phyloP scores from a whole-genome alignment of 2,888 invertebrate species.

The Pachydiplax longipennis region DNA sequence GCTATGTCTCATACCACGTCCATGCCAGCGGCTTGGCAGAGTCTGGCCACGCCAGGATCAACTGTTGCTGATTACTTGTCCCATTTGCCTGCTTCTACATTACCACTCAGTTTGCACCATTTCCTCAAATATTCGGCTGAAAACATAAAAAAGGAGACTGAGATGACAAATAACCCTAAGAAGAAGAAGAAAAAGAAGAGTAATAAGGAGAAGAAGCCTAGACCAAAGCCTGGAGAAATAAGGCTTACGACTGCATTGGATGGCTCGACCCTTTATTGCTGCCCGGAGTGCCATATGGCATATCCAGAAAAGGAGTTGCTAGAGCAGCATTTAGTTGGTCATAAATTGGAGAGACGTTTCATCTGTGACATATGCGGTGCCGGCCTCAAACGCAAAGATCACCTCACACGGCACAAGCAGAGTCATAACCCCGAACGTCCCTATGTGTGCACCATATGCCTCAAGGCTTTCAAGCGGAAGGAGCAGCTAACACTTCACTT shows the following conservation, averaged over 20 bases:
- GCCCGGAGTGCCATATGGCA: constrained; percentile 90
- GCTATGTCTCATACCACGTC: constrained; percentile 54
- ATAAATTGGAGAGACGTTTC: constrained; percentile 83
- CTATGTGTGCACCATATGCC: constrained; percentile 85
- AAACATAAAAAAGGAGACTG: constrained; percentile 76
- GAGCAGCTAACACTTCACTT: constrained; percentile 88
- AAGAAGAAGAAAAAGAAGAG: constrained; percentile 86
- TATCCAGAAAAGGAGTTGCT: constrained; percentile 84
- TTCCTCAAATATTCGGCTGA: constrained; percentile 83
- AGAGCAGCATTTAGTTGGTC: constrained; percentile 86
- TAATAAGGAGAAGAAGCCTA: constrained; percentile 80
- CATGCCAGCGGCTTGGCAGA: constrained; percentile 74
- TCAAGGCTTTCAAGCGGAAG: constrained; percentile 88
- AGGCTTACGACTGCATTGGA: constrained; percentile 64
- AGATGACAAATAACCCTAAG: constrained; percentile 57
- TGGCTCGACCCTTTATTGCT: constrained; percentile 84
- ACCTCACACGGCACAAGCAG: constrained; percentile 84
- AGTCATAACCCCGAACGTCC: constrained; percentile 89
- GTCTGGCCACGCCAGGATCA: constrained; percentile 74
- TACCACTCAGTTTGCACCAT: constrained; percentile 82
- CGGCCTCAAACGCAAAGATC: constrained; percentile 85
- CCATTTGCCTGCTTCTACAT: constrained; percentile 75
- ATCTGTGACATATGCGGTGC: constrained; percentile 91
- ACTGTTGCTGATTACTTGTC: constrained; percentile 87
- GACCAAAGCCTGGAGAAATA: constrained; percentile 55